Evolutionary conservation across 2,113 vertebrate genomes (phyloP).

Genomic region (Dromiciops gliroides): DNA sequence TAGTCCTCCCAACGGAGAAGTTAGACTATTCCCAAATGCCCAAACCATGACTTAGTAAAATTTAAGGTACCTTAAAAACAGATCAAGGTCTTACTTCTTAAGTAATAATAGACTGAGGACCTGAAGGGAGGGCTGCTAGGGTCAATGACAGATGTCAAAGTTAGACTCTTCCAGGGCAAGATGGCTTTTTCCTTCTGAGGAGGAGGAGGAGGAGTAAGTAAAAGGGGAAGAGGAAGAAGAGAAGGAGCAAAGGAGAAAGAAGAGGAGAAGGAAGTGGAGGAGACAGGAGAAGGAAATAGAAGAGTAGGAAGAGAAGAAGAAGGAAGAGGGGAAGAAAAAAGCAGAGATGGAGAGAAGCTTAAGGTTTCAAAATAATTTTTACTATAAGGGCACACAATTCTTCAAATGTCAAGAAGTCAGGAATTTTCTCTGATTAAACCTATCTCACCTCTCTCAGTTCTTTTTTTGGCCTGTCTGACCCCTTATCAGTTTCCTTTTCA

Average conservation of each 20-base stretch:
- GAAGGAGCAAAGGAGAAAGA: too few relatives aligned
- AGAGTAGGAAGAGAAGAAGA: background rate
- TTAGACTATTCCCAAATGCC: conserved; percentile 28
- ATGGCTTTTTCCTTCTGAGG: background rate
- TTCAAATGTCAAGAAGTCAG: background rate
- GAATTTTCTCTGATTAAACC: background rate
- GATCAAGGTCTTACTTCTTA: conserved; percentile 24
- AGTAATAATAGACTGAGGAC: background rate
- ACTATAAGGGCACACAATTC: background rate
- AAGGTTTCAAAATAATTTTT: background rate
- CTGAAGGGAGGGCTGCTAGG: conserved; percentile 15
- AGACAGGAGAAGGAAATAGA: background rate
- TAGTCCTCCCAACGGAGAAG: conserved; percentile 36
- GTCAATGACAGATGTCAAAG: background rate
- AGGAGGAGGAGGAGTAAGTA: background rate
- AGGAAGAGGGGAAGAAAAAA: too few relatives aligned
- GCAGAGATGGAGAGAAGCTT: background rate
- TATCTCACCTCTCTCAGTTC: background rate
- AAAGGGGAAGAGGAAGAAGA: background rate
- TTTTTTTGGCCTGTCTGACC: background rate
- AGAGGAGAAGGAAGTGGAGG: too few relatives aligned
- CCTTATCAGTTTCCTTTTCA: background rate
- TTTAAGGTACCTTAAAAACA: conserved; percentile 33
- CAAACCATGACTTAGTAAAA: conserved; percentile 47
- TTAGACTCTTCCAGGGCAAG: background rate